Base-by-base conservation (phyloP, 2,888 invertebrate species). In the Neuroscelio doddi region DNA sequence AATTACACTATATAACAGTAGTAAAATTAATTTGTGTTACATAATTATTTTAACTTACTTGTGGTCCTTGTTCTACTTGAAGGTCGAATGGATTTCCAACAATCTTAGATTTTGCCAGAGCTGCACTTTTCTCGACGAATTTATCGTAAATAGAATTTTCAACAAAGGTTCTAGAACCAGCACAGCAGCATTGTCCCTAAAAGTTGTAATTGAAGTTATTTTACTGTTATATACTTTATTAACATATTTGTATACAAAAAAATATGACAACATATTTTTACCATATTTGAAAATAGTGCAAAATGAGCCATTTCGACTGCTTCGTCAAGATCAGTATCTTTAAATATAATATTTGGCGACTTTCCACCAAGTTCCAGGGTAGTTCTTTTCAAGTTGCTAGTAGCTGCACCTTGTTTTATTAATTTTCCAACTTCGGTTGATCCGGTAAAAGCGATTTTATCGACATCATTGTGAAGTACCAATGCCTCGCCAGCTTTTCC, bases 391-490 rank as follows among this genome's bases (percentile, higher is more conserved):
- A 98, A 85, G 61, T 93, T 93, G 0, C 88, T 88, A 41, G 85
- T 83, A 0, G 90, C 93, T 0, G 95, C 91, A 12, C 90, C 91
- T 80, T 91, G 88, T 83, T 94, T 92, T 71, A 97, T 92, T 64
- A 93, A 77, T 83, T 94, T 91, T 44, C 97, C 97, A 10, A 97
- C 93, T 85, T 96, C 91, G 0, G 93, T 93, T 0, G 93, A 93
- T 0, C 93, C 97, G n/a, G 97, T 97, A 81, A 98, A 97, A 0
- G 97, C 96, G 9, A 97, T 89, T 85, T 96, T 96, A 77, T 96
- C 93, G 1, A 96, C 91, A 77, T 91, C 87, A 0, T 72, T 85
- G 77, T 95, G 93, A 45, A 88, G 86, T 0, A 93, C 90, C 21
- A 96, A 81, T 0, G 93, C 93, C 1, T 93, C 93, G 39, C 96